Evolutionary conservation across 1,140 invertebrate species (phyloP).

Genomic region (Coenobita brevimanus): DNA sequence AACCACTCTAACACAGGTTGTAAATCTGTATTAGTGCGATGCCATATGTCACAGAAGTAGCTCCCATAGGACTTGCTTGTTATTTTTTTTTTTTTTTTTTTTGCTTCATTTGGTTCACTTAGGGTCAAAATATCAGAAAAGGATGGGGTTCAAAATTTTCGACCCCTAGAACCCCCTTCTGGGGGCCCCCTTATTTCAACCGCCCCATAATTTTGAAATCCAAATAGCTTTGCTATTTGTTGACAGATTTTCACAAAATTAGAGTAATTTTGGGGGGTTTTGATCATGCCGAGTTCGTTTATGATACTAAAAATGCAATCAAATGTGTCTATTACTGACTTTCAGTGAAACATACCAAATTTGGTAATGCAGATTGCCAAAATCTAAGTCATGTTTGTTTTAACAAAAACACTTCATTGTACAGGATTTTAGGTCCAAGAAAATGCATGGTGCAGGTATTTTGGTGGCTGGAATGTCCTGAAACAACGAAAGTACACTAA

Average conservation of each 20-base stretch:
- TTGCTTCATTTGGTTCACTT: slow-evolving; percentile 20
- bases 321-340: too few relatives aligned
- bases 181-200: not conserved
- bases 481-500: not conserved
- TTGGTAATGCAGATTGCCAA: slow-evolving; percentile 1
- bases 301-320: too few relatives aligned
- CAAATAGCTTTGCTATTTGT: not conserved
- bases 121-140: slow-evolving; percentile 2
- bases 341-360: not conserved
- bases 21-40: not conserved
- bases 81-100: not conserved
- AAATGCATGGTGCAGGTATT: not conserved
- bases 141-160: slow-evolving; percentile 1
- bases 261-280: too few relatives aligned
- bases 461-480: not conserved
- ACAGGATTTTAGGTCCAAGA: too few relatives aligned
- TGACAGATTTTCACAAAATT: too few relatives aligned
- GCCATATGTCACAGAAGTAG: slow-evolving; percentile 32
- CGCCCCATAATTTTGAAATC: not conserved
- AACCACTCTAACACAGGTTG: too few relatives aligned
- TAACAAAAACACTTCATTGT: slow-evolving; percentile 2
- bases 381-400: not conserved
- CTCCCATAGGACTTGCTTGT: not conserved
- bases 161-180: not conserved
- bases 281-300: too few relatives aligned